Conservation (phyloP, 2,888 invertebrate genomes). For the Crioceris asparagi region DNA sequence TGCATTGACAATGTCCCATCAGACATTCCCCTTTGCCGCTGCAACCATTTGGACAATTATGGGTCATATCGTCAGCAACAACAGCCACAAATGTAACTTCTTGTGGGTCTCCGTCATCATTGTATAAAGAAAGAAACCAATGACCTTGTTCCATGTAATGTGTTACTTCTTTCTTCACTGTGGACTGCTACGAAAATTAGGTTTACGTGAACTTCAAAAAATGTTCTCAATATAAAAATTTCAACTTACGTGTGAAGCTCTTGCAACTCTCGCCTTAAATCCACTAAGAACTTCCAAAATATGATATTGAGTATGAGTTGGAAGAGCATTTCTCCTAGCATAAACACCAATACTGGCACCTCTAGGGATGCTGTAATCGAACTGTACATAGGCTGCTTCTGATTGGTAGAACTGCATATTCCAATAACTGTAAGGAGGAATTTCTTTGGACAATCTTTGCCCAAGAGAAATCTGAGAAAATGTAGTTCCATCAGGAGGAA, state of each 20-base stretch:
- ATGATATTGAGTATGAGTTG: constrained; percentile 94
- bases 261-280: constrained; percentile 73
- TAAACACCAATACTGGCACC: constrained; percentile 92
- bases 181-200: constrained; percentile 47
- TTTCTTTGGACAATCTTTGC: constrained; percentile 76
- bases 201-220: no score
- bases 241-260: constrained; percentile 75
- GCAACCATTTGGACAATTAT: constrained; percentile 93
- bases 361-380: constrained; percentile 86
- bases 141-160: constrained; percentile 94
- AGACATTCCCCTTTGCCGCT: constrained; percentile 94
- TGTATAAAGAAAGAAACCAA: constrained; percentile 93
- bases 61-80: constrained; percentile 85
- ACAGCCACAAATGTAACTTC: constrained; percentile 76
- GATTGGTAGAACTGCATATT: constrained; percentile 95
- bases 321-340: constrained; percentile 84
- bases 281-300: constrained; percentile 88
- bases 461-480: constrained; percentile 84
- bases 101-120: constrained; percentile 87
- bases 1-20: constrained; percentile 91
- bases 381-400: constrained; percentile 86
- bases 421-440: constrained; percentile 93
- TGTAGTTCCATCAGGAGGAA: constrained; percentile 87
- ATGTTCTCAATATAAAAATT: constrained; percentile 2
- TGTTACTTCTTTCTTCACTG: constrained; percentile 83